phyloP scores from a whole-genome alignment of 2,113 vertebrate genomes.

The Oostethus manadensis region DNA sequence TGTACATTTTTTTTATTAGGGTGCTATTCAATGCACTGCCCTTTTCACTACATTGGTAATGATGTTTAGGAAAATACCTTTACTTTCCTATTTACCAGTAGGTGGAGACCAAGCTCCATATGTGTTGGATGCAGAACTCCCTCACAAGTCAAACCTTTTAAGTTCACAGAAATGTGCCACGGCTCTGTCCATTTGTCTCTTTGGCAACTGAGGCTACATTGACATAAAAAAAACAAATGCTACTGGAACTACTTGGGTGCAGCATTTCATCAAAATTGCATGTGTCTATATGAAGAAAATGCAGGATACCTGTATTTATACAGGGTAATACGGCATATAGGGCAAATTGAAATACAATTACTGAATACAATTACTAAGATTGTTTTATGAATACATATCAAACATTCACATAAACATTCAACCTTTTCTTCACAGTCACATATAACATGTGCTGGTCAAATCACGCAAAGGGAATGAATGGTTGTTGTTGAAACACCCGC shows the following conservation, averaged over 20 bases:
- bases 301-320: too few species aligned
- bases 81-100: slow-evolving; percentile 65
- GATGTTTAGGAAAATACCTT: slow-evolving; percentile 14
- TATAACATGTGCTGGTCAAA: slow-evolving; percentile 1
- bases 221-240: slow-evolving; percentile 16
- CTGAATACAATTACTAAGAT: not conserved
- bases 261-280: not conserved
- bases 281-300: not conserved
- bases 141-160: slow-evolving; percentile 46
- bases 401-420: too few species aligned
- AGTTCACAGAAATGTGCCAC: slow-evolving; percentile 39
- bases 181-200: slow-evolving; percentile 44
- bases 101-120: slow-evolving; percentile 72
- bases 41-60: not conserved
- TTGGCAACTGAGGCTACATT: slow-evolving; percentile 44
- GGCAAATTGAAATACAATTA: not conserved
- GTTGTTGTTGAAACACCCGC: slow-evolving; percentile 26
- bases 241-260: not conserved
- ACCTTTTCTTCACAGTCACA: not conserved
- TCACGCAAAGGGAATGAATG: slow-evolving; percentile 18
- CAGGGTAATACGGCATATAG: too few species aligned
- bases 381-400: too few species aligned
- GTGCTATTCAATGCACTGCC: not conserved
- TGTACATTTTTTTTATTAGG: not conserved
- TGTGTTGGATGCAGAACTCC: slow-evolving; percentile 20